These are phyloP conservation scores for Verasper variegatus DNA, from an alignment of 2,113 vertebrate genomes.

Conservation along the genomic window DNA sequence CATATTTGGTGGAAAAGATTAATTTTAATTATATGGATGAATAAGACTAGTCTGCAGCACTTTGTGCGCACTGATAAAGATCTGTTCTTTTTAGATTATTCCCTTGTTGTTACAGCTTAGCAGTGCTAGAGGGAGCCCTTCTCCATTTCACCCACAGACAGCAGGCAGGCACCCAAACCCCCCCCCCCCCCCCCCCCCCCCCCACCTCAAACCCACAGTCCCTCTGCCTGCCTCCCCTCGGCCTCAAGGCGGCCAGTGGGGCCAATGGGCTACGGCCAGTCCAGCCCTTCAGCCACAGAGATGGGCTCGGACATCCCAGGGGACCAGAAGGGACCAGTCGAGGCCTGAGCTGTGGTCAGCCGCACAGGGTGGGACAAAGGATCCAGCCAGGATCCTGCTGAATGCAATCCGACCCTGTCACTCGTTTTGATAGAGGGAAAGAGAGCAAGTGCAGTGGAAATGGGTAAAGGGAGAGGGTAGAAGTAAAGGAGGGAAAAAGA, in stretches of 20 bases:
- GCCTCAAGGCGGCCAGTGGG: conserved; percentile 54
- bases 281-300: conserved; percentile 61
- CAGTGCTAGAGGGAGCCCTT: conserved; percentile 83
- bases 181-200: background rate
- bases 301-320: conserved; percentile 57
- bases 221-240: conserved; percentile 28
- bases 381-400: conserved; percentile 48
- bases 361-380: conserved; percentile 64
- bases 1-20: background rate
- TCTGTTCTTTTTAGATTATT: conserved; percentile 5
- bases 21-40: background rate
- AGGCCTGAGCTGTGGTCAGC: conserved; percentile 61
- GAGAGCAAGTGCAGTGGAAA: conserved; percentile 24
- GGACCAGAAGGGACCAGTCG: conserved; percentile 51
- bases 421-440: conserved; percentile 42
- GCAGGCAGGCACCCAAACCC: conserved; percentile 24
- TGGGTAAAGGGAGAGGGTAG: conserved; percentile 5
- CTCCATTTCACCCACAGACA: conserved; percentile 54
- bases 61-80: background rate
- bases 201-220: background rate
- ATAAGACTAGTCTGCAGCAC: background rate
- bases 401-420: conserved; percentile 73
- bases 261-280: conserved; percentile 69
- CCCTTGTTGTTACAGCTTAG: conserved; percentile 66
- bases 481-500: conserved; percentile 26